Base-by-base conservation (phyloP, 2,888 invertebrate species). In the Andrena bicolor region DNA sequence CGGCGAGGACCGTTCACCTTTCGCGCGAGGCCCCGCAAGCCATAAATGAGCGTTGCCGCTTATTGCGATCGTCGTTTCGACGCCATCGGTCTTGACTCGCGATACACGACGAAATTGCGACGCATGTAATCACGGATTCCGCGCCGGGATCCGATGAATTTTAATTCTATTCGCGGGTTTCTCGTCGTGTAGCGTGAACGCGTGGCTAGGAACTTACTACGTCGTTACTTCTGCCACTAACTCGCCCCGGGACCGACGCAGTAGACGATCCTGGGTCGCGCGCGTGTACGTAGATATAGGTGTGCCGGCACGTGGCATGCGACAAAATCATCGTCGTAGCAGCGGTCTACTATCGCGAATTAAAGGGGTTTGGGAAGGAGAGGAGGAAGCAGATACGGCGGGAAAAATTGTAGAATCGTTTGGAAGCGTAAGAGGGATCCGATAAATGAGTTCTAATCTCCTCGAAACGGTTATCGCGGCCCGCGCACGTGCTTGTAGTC, bases 271-370 rank as follows among this genome's bases (percentile, higher is more conserved):
- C 78, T 61, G 48, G 20, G 64, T n/a, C 48, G 30, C 35, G 63
- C 63, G 26, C 26, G 53, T 51, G 10, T 60, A 26, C 23, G 63
- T 75, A 60, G 28, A 48, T 71, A 6, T 81, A 48, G 51, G 32
- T 26, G 68, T 28, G 77, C 61, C 51, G 77, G 69, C 87, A 76
- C 83, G 87, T 85, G 86, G 74, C 86, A 32, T 7, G 51, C 85
- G 85, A 85, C 83, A 87, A 83, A 71, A 68, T 65, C 63, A 66
- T 72, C 32, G 30, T 23, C 32, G 30, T 8, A 49, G 35, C 35
- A 49, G 23, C 16, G 20, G 61, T 49, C 48, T 16, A 10, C 20
- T 68, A 60, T 63, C 72, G 56, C 49, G 49, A 71, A 75, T 77
- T 48, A 80, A 77, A 56, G 63, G 66, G 56, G 56, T 41, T 63